Percentiles rank a stretch among this genome's conserved stretches.
Evolutionary conservation across 2,797 vertebrate species (phyloP).

Genomic region (Nasua narica): DNA sequence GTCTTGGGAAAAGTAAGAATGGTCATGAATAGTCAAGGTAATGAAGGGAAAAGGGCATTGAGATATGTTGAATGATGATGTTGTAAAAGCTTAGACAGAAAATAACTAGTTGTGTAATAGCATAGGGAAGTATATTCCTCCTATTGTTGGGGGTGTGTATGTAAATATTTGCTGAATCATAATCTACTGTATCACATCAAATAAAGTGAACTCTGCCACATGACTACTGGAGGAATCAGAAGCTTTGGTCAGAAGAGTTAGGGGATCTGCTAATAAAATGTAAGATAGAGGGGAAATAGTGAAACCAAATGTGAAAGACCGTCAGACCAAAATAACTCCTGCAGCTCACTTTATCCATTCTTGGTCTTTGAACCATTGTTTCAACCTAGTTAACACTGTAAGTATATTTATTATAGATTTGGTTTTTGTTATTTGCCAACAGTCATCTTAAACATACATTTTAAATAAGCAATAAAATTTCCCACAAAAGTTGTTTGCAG

Average conservation of each 20-base stretch:
- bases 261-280: neutral
- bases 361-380: neutral
- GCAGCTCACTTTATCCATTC: neutral
- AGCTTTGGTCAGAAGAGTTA: neutral
- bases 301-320: neutral
- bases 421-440: neutral
- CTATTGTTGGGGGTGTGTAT: fast-evolving
- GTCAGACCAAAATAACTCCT: neutral
- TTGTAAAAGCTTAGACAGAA: neutral
- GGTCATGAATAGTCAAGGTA: neutral
- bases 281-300: neutral
- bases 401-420: neutral
- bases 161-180: neutral
- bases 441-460: neutral
- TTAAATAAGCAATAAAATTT: neutral
- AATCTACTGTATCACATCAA: neutral
- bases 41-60: neutral
- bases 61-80: neutral
- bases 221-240: neutral
- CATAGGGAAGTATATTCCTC: neutral
- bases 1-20: neutral
- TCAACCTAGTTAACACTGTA: neutral
- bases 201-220: neutral
- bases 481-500: neutral
- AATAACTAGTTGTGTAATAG: neutral